phyloP scores from a whole-genome alignment of 2,113 vertebrate genomes.

The Phoxinus phoxinus region DNA sequence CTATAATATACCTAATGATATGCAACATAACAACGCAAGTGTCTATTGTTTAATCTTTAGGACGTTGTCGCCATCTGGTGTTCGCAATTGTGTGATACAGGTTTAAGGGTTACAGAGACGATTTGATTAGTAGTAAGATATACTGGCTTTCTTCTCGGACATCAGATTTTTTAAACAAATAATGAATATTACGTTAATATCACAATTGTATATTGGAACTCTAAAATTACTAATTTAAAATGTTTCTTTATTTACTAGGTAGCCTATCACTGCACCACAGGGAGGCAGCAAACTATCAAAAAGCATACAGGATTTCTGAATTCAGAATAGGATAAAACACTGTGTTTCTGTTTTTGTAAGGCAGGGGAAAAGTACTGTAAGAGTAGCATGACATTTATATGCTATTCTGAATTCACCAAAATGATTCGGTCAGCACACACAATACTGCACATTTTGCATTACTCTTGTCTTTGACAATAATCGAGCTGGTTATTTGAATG shows the following conservation, averaged over 20 bases:
- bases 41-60: not conserved
- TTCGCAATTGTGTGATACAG: not conserved
- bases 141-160: not conserved
- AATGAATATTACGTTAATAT: not conserved
- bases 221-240: not conserved
- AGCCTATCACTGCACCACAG: conserved; percentile 7
- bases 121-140: not conserved
- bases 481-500: too few species aligned
- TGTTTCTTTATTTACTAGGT: not conserved
- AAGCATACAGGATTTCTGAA: not conserved
- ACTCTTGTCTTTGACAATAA: not conserved
- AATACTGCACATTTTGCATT: not conserved
- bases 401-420: not conserved
- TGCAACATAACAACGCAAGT: too few species aligned
- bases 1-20: too few species aligned
- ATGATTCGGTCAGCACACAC: not conserved
- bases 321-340: not conserved
- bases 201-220: not conserved
- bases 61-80: conserved; percentile 39
- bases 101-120: not conserved
- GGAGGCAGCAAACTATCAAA: conserved; percentile 48
- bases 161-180: not conserved
- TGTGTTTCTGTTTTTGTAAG: not conserved
- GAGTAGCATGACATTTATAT: not conserved
- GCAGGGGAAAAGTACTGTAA: not conserved